A percentile compares a stretch with the other conserved stretches of the same genome.
phyloP scores from a whole-genome alignment of 53 echinoderm and acorn worm genomes.

The Antedon mediterranea region DNA sequence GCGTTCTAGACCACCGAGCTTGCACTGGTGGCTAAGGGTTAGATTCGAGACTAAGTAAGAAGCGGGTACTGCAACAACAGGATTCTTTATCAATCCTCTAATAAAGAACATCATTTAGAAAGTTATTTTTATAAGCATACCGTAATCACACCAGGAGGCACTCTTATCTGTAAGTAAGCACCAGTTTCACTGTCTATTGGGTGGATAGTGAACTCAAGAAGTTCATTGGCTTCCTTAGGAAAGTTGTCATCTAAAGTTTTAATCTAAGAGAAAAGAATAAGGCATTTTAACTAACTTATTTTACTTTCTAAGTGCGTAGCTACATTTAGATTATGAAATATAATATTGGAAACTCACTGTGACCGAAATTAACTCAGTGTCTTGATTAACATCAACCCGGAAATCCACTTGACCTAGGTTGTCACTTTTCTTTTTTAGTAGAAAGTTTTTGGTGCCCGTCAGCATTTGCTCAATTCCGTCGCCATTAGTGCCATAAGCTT shows the following conservation, averaged over 20 bases:
- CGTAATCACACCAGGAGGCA: neutral
- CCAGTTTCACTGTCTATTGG: slow-evolving; percentile 1
- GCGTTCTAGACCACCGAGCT: too few relatives aligned
- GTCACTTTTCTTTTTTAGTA: neutral
- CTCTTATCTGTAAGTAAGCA: slow-evolving; percentile 11
- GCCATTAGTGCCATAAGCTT: neutral
- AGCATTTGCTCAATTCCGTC: neutral
- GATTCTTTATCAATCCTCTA: too few relatives aligned
- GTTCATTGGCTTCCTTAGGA: neutral
- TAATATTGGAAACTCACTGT: neutral
- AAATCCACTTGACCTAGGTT: neutral
- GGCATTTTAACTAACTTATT: too few relatives aligned
- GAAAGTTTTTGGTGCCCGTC: neutral
- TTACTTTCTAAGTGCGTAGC: too few relatives aligned
- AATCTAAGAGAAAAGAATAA: neutral
- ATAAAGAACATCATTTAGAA: too few relatives aligned
- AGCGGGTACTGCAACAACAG: too few relatives aligned
- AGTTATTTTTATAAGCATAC: neutral
- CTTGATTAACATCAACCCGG: neutral
- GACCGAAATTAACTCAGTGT: neutral
- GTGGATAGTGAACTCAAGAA: neutral
- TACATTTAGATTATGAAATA: neutral
- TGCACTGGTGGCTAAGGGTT: too few relatives aligned
- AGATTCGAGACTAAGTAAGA: too few relatives aligned
- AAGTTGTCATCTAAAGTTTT: slow-evolving; percentile 3